phyloP scores from a whole-genome alignment of 2,888 invertebrate genomes.

The Ceratothoa steindachneri region DNA sequence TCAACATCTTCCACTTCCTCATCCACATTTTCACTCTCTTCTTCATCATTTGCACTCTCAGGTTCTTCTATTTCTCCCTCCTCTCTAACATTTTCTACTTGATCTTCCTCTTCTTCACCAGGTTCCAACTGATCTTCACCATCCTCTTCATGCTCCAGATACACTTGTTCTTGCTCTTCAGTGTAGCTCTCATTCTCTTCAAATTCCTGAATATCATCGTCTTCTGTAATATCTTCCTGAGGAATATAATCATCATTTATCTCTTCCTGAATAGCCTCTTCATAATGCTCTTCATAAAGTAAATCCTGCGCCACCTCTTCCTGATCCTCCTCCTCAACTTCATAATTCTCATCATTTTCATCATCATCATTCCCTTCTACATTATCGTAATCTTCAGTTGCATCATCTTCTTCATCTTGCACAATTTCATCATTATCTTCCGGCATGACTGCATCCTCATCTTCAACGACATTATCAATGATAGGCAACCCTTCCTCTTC shows the following conservation, averaged over 20 bases:
- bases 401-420: neutral
- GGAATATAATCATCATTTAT: neutral
- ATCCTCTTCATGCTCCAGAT: neutral
- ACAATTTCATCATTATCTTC: neutral
- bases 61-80: neutral
- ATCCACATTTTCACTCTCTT: neutral
- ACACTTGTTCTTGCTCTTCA: constrained; percentile 1
- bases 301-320: neutral
- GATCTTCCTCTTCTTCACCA: neutral
- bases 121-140: neutral
- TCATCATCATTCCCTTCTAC: constrained; percentile 18
- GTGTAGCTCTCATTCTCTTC: neutral
- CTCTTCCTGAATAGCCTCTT: neutral
- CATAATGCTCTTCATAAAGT: neutral
- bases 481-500: neutral
- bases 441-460: neutral
- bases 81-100: neutral
- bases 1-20: constrained; percentile 1
- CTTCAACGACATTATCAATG: neutral
- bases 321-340: neutral
- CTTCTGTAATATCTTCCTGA: neutral
- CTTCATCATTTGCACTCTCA: neutral
- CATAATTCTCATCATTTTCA: neutral
- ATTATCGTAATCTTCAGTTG: constrained; percentile 15
- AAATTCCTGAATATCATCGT: neutral